Evolutionary conservation across 92 coral and sea anemone genomes (phyloP).

Genomic region (Desmophyllum pertusum): DNA sequence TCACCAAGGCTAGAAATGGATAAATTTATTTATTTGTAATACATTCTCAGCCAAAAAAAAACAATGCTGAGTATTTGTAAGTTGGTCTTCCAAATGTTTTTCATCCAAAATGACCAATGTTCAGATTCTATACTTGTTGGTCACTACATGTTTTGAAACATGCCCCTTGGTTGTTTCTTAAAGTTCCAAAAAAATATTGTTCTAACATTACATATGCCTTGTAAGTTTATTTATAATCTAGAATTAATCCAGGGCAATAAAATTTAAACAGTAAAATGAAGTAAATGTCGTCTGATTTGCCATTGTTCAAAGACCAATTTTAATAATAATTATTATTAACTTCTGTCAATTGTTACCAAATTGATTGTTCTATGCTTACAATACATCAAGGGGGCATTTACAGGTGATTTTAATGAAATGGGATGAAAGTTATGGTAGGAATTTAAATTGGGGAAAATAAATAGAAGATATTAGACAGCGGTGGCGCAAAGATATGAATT

Average conservation of each 20-base stretch:
- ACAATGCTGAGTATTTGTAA: constrained; percentile 10
- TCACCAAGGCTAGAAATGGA: neutral
- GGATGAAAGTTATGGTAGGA: too few species aligned
- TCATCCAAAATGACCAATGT: constrained; percentile 8
- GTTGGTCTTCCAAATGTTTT: constrained; percentile 6
- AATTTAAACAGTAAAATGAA: constrained; percentile 33
- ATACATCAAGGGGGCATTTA: neutral
- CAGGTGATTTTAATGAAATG: too few species aligned
- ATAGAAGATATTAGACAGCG: too few species aligned
- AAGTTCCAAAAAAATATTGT: constrained; percentile 9
- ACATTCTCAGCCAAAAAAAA: neutral
- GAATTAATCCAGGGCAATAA: constrained; percentile 50
- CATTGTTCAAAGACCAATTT: neutral
- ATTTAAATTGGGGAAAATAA: too few species aligned
- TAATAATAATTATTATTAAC: too few species aligned
- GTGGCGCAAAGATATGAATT: too few species aligned
- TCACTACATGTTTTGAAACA: constrained; percentile 8
- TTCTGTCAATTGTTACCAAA: neutral
- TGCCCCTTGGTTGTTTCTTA: constrained; percentile 2
- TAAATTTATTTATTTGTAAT: constrained; percentile 25
- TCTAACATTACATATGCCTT: constrained; percentile 23
- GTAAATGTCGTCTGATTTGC: neutral
- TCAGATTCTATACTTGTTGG: neutral
- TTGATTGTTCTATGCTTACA: neutral
- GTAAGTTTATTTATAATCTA: constrained; percentile 47